These are phyloP conservation scores for Bufo bufo DNA, from an alignment of 2,113 vertebrate genomes.

Conservation along the genomic window DNA sequence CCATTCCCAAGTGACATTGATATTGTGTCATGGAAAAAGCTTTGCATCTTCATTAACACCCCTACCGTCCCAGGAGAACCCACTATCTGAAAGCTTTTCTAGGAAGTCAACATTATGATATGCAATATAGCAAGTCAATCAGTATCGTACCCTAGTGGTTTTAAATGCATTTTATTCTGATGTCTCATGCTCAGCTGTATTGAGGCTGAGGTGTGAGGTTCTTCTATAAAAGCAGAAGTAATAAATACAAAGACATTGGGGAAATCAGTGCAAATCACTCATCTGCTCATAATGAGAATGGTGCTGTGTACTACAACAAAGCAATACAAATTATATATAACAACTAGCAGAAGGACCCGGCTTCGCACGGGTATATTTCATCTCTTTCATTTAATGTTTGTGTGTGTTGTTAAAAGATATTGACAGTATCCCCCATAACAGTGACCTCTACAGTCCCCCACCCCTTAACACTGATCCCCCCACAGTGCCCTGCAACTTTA, in stretches of 20 bases:
- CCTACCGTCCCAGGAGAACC: slow-evolving; percentile 6
- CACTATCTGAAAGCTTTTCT: background rate
- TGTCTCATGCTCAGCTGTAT: slow-evolving; percentile 1
- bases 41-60: slow-evolving; percentile 34
- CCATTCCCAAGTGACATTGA: background rate
- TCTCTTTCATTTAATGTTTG: too few relatives aligned
- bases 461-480: too few relatives aligned
- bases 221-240: background rate
- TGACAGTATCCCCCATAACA: too few relatives aligned
- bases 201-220: slow-evolving; percentile 6
- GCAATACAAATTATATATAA: background rate
- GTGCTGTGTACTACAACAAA: background rate
- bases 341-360: too few relatives aligned
- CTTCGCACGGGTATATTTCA: too few relatives aligned
- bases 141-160: background rate
- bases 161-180: slow-evolving; percentile 5
- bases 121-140: slow-evolving; percentile 44
- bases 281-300: slow-evolving; percentile 1
- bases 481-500: too few relatives aligned
- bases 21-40: background rate
- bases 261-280: slow-evolving; percentile 12
- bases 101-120: slow-evolving; percentile 14
- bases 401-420: too few relatives aligned
- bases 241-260: slow-evolving; percentile 33
- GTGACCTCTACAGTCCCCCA: too few relatives aligned